Base-by-base conservation (phyloP, 37 sponge, comb jelly and placozoan genomes). In the Oopsacas minuta region DNA sequence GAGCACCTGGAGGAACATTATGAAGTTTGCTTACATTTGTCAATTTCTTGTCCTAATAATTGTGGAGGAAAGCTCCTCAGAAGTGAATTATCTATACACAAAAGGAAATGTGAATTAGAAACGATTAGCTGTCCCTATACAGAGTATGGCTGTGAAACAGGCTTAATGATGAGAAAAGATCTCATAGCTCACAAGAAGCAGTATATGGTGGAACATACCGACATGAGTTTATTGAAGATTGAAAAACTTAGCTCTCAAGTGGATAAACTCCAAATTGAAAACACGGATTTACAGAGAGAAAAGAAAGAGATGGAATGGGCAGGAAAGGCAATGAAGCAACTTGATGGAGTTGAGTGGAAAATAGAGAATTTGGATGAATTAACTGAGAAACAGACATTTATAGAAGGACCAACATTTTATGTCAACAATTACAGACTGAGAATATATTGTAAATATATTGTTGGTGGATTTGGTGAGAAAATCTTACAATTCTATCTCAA, bases 281-380 rank as follows among this genome's bases (percentile, higher is more conserved):
- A 46, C 17, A 17, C 12, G 51, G 17, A 22, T 17, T 46, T 17
- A 46, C 17, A 61, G 7, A 25, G 1, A 25, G 30, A 61, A 61
- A 61, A 25, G 75, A 10, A 61, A n/a, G 28, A 32, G 7, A 61
- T 8, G 8, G 49, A 42, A 42, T 42, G 49, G 49, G 15, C 49
- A 61, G 49, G 15, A 42, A 17, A 15, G 49, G 15, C 49, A 61
- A 12, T 25, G 30, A 61, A 61, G 22, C 28, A 61, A 5, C 28
- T 12, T 25, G 75, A 61, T 34, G 75, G 75, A n/a, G 75, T 61
- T 61, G 75, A 61, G 75, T 61, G 75, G 75, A n/a, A n/a, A n/a
- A n/a, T n/a, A n/a, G n/a, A n/a, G n/a, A n/a, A n/a, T n/a, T n/a
- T n/a, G n/a, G n/a, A 46, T n/a, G 17, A 46, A 46, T 46, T 17